Evolutionary conservation across 2,797 vertebrate genomes (phyloP), one percentile per base, ranked within the genome.

Genomic region (Lithobates sylvaticus): DNA sequence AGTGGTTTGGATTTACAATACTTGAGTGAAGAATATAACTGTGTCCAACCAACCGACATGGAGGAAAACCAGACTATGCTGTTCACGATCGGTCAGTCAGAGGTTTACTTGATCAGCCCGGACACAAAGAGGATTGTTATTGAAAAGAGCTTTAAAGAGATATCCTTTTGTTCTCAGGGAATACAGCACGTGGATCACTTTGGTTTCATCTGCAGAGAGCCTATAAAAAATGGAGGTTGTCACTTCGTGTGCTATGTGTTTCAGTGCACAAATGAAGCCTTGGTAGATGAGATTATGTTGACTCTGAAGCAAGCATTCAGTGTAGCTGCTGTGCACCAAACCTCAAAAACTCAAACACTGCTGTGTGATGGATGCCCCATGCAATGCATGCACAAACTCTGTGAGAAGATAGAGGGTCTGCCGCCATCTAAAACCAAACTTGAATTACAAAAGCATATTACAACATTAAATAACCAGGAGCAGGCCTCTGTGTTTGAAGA

Each of bases 271-370:
- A 96, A 97, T 39, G 98, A 98, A 92, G 95, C 97, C 18, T 92
- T 99, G 97, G 98, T 99, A 92, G 98, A 99, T 88, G 98, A 99
- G 91, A 99, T 99, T 90, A 99, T 99, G 98, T 93, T 98, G 95
- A 99, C 98, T 13, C 89, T 99, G 93, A 99, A 97, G 90, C 98
- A 99, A 94, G 97, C 98, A 0, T 99, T 99, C 90, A 97, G 96
- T 0, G 96, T 97, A 88, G 98, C 98, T 1, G 97, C 98, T 23
- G 92, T 95, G 85, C 97, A 97, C 84, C 97, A 96, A 86, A 97
- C 92, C 16, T 94, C 94, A 9, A 97, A 92, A 91, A 93, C 93
- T 21, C 96, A 96, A 21, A 91, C 91, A 80, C 96, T 96, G 86
- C 96, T 97, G 88, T 99, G 98, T 80, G 97, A 98, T 81, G 92